phyloP scores from a whole-genome alignment of 2,113 vertebrate genomes.

The Campylomormyrus numenius region DNA sequence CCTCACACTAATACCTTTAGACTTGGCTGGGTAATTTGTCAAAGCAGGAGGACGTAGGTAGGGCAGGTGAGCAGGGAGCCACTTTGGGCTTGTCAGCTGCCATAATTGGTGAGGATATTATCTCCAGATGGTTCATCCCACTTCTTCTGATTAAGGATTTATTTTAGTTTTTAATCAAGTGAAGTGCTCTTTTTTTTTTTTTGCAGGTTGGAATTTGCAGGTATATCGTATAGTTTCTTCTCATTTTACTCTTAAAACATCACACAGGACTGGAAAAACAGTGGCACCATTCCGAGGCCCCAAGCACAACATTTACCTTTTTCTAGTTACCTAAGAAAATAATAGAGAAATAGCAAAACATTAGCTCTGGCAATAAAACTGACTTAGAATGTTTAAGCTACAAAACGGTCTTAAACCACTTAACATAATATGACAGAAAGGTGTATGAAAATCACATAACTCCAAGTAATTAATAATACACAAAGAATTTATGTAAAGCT shows the following conservation, averaged over 20 bases:
- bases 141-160: not conserved
- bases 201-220: not conserved
- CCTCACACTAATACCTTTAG: not conserved
- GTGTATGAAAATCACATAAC: not conserved
- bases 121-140: not conserved
- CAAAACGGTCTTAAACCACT: not conserved
- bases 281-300: not conserved
- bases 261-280: not conserved
- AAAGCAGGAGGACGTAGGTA: not conserved
- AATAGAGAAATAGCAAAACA: not conserved
- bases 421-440: not conserved
- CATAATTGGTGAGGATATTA: not conserved
- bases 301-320: not conserved
- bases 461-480: not conserved
- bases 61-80: not conserved
- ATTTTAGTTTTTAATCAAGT: not conserved
- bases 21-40: not conserved
- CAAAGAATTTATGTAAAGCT: conserved; percentile 1
- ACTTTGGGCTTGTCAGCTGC: not conserved
- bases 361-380: not conserved
- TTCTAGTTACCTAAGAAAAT: not conserved
- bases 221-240: not conserved
- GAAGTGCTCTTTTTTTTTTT: not conserved
- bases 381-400: not conserved
- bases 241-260: not conserved